phyloP scores from a whole-genome alignment of 2,113 vertebrate genomes.

The Burhinus bistriatus region DNA sequence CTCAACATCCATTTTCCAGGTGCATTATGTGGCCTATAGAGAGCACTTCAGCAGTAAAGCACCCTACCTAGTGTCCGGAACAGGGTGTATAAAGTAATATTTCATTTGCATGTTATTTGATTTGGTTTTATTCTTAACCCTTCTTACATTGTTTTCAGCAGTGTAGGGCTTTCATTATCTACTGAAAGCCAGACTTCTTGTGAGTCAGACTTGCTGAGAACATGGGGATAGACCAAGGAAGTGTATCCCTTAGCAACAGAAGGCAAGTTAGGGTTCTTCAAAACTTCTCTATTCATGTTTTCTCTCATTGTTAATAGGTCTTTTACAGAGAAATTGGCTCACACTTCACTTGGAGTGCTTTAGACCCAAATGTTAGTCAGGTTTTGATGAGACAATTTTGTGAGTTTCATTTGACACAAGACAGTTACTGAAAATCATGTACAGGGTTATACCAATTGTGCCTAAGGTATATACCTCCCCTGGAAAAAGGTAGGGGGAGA shows the following conservation, averaged over 20 bases:
- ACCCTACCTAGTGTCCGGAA: background rate
- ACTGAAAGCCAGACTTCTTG: constrained; percentile 4
- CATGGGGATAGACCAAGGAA: background rate
- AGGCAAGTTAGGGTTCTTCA: background rate
- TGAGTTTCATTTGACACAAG: constrained; percentile 26
- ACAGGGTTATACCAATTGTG: background rate
- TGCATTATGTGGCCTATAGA: background rate
- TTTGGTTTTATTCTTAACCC: constrained; percentile 37
- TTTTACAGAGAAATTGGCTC: constrained; percentile 28
- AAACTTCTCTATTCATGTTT: constrained; percentile 14
- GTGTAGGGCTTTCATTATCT: background rate
- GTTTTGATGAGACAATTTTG: constrained; percentile 16
- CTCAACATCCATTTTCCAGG: background rate
- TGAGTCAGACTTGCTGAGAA: background rate
- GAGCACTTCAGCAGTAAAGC: background rate
- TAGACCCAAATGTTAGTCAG: constrained; percentile 13
- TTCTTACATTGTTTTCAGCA: constrained; percentile 17
- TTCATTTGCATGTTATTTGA: constrained; percentile 8
- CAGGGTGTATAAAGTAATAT: background rate
- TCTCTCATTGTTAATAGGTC: background rate
- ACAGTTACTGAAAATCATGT: background rate
- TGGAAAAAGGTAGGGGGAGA: background rate
- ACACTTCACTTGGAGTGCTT: constrained; percentile 7
- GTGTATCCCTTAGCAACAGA: constrained; percentile 24
- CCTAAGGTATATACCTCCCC: background rate